Conservation (phyloP, 1,140 invertebrate species). For the Brachionus plicatilis region DNA sequence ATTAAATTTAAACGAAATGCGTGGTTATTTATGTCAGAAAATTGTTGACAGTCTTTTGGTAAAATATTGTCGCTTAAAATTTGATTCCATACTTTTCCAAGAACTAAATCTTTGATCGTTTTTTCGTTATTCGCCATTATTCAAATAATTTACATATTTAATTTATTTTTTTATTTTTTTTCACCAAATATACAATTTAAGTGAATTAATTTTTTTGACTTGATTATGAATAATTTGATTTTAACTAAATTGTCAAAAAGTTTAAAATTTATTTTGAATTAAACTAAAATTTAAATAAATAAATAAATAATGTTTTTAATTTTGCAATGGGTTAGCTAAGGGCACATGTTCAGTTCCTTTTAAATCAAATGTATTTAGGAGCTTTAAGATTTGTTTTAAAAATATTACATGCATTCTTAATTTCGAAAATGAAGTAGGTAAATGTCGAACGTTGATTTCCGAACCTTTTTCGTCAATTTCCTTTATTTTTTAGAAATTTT, state of each 20-base stretch:
- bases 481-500: not conserved
- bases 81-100: conserved; percentile 10
- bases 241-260: not conserved
- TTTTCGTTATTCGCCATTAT: not conserved
- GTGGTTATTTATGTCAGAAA: not conserved
- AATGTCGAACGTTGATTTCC: not conserved
- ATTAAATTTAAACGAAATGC: not conserved
- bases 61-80: not conserved
- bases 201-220: not conserved
- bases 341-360: too few species aligned
- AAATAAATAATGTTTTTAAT: not conserved
- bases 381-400: not conserved
- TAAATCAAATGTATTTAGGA: too few species aligned
- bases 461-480: not conserved
- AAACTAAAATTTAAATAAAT: not conserved
- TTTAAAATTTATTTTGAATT: not conserved
- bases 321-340: too few species aligned
- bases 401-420: not conserved
- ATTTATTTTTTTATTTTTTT: not conserved
- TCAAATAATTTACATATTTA: not conserved
- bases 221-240: not conserved
- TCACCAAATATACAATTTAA: not conserved
- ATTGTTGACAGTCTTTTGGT: not conserved
- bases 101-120: not conserved
- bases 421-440: not conserved